Conservation (phyloP, 2,113 vertebrate genomes). For the Chamaetylas fuelleborni region DNA sequence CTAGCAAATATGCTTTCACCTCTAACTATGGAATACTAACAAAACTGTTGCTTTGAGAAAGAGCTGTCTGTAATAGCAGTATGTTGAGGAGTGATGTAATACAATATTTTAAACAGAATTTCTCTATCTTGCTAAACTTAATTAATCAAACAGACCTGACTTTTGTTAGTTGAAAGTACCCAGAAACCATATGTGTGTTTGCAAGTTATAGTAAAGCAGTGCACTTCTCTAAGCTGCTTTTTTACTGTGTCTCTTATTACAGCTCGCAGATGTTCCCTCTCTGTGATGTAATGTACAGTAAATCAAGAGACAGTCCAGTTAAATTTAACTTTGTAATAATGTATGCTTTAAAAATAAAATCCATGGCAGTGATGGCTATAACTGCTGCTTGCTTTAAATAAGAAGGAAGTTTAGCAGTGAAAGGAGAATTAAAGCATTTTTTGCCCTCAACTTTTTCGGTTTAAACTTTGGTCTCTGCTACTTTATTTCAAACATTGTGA, state of each 20-base stretch:
- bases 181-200: not conserved
- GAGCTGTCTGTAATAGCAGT: not conserved
- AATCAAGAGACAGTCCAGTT: conserved; percentile 10
- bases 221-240: not conserved
- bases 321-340: conserved; percentile 3
- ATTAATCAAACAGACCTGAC: not conserved
- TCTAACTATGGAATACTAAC: not conserved
- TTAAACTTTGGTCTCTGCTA: not conserved
- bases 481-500: not conserved
- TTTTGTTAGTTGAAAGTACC: not conserved
- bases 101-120: not conserved
- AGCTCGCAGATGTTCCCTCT: conserved; percentile 10
- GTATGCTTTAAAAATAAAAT: conserved; percentile 28
- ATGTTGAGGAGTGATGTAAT: not conserved
- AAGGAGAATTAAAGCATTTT: not conserved
- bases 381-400: not conserved
- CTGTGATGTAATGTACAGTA: conserved; percentile 23
- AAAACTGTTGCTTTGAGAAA: not conserved
- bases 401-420: not conserved
- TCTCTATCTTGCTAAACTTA: not conserved
- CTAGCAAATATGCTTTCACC: conserved; percentile 3
- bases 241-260: not conserved
- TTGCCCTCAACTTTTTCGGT: not conserved
- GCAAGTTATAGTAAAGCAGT: not conserved
- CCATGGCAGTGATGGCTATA: not conserved